Conservation (phyloP, 2,113 vertebrate genomes). For the Anser brachyrhynchus region DNA sequence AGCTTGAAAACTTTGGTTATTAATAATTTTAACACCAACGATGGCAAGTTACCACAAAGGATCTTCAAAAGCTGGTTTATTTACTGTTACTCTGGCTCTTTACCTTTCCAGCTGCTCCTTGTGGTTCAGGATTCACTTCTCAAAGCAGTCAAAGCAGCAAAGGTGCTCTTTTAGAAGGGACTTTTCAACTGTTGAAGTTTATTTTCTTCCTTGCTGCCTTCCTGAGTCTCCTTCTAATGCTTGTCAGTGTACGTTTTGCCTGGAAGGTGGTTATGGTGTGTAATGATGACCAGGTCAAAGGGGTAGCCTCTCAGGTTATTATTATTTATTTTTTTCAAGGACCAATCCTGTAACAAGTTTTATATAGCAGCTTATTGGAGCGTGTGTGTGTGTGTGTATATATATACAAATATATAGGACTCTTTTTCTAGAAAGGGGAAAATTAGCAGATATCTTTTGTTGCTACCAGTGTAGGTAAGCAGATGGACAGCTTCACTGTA, state of each 20-base stretch:
- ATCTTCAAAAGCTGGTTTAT: background rate
- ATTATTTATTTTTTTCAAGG: background rate
- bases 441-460: background rate
- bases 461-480: background rate
- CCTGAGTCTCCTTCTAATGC: background rate
- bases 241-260: background rate
- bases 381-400: background rate
- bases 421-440: background rate
- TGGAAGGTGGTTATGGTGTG: background rate
- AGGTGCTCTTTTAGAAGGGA: background rate
- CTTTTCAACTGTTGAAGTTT: background rate
- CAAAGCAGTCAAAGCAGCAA: background rate
- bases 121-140: background rate
- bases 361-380: background rate
- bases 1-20: background rate
- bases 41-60: background rate
- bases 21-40: background rate
- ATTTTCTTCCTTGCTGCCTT: background rate
- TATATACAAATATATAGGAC: background rate
- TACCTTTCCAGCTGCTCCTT: background rate
- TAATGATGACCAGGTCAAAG: background rate
- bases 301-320: background rate
- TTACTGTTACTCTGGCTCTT: background rate
- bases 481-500: background rate
- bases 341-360: background rate